Conservation (phyloP, 2,888 invertebrate species). For the Limulus polyphemus region DNA sequence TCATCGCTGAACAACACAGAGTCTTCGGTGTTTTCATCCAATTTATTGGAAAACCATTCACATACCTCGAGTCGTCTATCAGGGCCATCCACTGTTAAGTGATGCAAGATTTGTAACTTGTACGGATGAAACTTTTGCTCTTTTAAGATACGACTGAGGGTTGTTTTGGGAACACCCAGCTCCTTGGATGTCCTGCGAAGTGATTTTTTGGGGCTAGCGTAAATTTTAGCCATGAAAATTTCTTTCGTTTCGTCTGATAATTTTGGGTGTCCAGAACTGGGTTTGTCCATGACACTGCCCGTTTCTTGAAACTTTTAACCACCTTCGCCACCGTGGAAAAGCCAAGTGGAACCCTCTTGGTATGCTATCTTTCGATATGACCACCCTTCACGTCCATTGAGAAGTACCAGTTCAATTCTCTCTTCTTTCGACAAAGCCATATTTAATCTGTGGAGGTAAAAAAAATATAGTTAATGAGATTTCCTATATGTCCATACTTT, state of each 20-base stretch:
- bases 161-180: too few species aligned
- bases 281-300: too few species aligned
- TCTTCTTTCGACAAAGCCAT: slow-evolving; percentile 3
- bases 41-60: too few species aligned
- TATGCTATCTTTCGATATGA: slow-evolving; percentile 2
- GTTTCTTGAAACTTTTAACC: slow-evolving; percentile 2
- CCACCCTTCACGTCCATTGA: slow-evolving; percentile 3
- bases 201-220: too few species aligned
- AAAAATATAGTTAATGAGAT: slow-evolving; percentile 5
- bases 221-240: too few species aligned
- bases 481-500: slow-evolving; percentile 4
- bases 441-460: slow-evolving; percentile 2
- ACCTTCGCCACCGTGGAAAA: not conserved
- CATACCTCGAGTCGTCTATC: not conserved
- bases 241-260: too few species aligned
- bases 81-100: not conserved
- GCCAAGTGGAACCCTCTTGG: slow-evolving; percentile 2
- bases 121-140: not conserved
- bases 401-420: slow-evolving; percentile 2
- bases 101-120: not conserved
- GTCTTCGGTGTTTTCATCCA: too few species aligned
- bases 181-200: too few species aligned
- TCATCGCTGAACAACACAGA: too few species aligned
- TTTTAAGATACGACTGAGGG: not conserved
- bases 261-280: too few species aligned